Evolutionary conservation across 2,888 invertebrate species (phyloP).

Genomic region (Idaea aversata): DNA sequence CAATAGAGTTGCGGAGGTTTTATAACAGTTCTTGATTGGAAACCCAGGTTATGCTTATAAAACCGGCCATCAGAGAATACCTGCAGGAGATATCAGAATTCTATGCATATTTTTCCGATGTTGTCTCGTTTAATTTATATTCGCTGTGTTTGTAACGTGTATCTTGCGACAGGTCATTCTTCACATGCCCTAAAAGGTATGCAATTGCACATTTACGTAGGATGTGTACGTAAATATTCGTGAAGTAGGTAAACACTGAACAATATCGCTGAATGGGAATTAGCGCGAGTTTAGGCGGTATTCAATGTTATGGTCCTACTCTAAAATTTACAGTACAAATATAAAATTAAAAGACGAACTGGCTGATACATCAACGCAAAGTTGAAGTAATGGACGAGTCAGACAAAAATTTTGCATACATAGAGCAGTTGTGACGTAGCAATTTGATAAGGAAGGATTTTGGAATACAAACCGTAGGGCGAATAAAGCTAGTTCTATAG

Average conservation of each 20-base stretch:
- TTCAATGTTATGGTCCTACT: too few relatives aligned
- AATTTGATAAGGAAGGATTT: too few relatives aligned
- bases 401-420: too few relatives aligned
- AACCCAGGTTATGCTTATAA: slow-evolving; percentile 4
- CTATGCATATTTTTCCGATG: slow-evolving; percentile 2
- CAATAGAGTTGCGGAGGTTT: slow-evolving; percentile 5
- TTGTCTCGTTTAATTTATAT: slow-evolving; percentile 2
- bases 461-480: too few relatives aligned
- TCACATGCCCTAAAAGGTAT: slow-evolving; percentile 15
- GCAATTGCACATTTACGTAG: not conserved
- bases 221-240: slow-evolving; percentile 7
- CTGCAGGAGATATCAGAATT: slow-evolving; percentile 1
- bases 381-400: too few relatives aligned
- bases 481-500: too few relatives aligned
- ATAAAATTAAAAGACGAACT: too few relatives aligned
- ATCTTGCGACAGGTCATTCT: not conserved
- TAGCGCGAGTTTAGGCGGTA: too few relatives aligned
- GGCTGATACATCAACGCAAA: too few relatives aligned
- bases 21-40: slow-evolving; percentile 5
- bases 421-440: too few relatives aligned
- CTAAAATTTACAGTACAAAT: too few relatives aligned
- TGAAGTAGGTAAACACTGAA: slow-evolving; percentile 12
- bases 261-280: slow-evolving; percentile 6
- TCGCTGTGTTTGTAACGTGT: not conserved
- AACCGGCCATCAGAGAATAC: not conserved